A percentile compares a stretch with the other conserved stretches of the same genome.
These are phyloP conservation scores for Blastobasis adustella DNA, from an alignment of 2,888 invertebrate genomes.

Conservation along the genomic window DNA sequence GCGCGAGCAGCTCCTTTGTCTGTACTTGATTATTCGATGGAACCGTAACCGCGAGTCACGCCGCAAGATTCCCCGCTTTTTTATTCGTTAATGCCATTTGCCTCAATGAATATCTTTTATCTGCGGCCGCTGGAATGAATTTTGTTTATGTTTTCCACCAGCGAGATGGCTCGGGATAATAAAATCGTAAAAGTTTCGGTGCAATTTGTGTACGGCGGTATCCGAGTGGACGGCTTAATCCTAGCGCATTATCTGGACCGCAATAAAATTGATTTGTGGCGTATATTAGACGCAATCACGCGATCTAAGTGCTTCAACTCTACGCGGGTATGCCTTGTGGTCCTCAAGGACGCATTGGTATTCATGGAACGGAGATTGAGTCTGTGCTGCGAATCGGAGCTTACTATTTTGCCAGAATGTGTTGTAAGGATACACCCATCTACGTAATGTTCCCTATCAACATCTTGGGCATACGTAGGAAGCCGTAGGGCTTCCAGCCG, in stretches of 20 bases:
- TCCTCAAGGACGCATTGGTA: too few species aligned
- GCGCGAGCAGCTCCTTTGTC: slow-evolving; percentile 34
- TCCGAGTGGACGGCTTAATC: slow-evolving; percentile 17
- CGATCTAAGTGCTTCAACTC: slow-evolving; percentile 8
- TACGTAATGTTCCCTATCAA: background rate
- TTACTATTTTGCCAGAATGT: too few species aligned
- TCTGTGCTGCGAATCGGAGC: too few species aligned
- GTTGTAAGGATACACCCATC: background rate
- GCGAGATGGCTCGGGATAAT: slow-evolving; percentile 23
- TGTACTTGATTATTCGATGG: slow-evolving; percentile 36
- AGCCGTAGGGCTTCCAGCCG: too few species aligned
- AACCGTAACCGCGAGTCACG: slow-evolving; percentile 26
- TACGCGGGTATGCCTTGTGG: background rate
- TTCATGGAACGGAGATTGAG: too few species aligned
- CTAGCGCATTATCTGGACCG: slow-evolving; percentile 9
- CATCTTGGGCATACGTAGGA: too few species aligned
- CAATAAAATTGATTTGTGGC: slow-evolving; percentile 12
- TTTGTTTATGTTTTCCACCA: slow-evolving; percentile 35
- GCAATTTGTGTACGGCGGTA: slow-evolving; percentile 30
- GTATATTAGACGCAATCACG: slow-evolving; percentile 4
- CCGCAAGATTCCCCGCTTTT: slow-evolving; percentile 20
- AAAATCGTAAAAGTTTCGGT: slow-evolving; percentile 34
- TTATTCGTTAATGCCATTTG: slow-evolving; percentile 30
- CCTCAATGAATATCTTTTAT: slow-evolving; percentile 28
- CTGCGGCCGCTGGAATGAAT: slow-evolving; percentile 29